phyloP scores from a whole-genome alignment of 2,797 vertebrate species.

The Premnoplex brunnescens region DNA sequence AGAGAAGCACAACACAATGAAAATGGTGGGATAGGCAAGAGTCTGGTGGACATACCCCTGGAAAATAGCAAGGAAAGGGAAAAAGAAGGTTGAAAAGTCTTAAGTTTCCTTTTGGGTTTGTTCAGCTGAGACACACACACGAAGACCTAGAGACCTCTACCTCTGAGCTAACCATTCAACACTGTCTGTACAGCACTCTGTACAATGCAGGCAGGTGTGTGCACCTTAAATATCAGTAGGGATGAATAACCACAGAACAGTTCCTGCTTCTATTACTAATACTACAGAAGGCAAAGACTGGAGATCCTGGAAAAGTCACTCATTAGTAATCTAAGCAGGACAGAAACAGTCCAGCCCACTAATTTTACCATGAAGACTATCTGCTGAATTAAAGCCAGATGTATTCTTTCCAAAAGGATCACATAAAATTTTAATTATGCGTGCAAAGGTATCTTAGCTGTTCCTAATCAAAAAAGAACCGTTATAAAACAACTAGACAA shows the following conservation, averaged over 20 bases:
- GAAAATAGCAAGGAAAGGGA: not conserved
- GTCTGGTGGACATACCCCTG: not conserved
- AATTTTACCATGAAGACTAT: not conserved
- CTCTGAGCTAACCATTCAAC: not conserved
- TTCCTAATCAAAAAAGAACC: not conserved
- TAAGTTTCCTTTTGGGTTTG: not conserved
- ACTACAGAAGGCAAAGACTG: not conserved
- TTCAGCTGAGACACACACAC: not conserved
- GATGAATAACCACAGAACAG: fast-evolving
- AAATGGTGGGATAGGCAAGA: not conserved
- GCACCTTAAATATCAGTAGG: not conserved
- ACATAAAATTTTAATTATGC: not conserved
- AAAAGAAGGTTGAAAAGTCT: not conserved
- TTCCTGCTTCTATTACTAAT: not conserved
- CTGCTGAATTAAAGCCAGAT: not conserved
- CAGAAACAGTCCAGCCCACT: not conserved
- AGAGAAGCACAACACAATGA: not conserved
- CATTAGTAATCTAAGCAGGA: not conserved
- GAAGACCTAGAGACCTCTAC: not conserved
- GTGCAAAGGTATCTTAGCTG: not conserved
- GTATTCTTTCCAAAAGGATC: not conserved
- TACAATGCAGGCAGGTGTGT: not conserved
- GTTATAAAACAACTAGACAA: not conserved
- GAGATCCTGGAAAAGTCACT: not conserved
- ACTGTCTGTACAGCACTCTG: fast-evolving